Percentiles rank a stretch among this genome's conserved stretches.
phyloP scores from a whole-genome alignment of 2,113 vertebrate genomes.

The Phalacrocorax brasilianus region DNA sequence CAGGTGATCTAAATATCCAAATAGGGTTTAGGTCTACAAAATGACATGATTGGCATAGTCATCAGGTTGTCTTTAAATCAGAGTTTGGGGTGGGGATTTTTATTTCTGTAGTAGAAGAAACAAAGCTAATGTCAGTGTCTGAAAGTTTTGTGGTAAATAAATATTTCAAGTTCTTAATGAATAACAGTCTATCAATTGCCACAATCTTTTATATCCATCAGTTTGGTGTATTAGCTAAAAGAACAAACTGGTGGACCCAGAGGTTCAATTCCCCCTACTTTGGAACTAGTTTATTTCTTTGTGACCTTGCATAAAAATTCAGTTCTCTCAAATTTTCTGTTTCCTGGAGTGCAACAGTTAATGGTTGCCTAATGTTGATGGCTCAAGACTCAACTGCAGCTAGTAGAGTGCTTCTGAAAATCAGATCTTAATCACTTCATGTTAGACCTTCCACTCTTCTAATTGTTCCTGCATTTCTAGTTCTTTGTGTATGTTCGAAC shows the following conservation, averaged over 20 bases:
- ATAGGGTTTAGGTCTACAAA: not conserved
- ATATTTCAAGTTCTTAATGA: not conserved
- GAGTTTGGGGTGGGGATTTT: not conserved
- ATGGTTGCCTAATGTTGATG: not conserved
- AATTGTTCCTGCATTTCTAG: not conserved
- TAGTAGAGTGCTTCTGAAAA: not conserved
- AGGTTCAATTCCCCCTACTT: not conserved
- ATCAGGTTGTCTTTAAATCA: not conserved
- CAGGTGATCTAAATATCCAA: not conserved
- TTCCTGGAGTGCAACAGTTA: not conserved
- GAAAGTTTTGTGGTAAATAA: not conserved
- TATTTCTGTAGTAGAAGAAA: not conserved
- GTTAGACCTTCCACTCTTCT: not conserved
- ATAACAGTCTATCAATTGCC: not conserved
- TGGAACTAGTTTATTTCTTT: not conserved
- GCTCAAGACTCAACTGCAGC: not conserved
- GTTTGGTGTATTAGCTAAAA: not conserved
- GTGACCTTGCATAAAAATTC: not conserved
- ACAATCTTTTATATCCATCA: not conserved
- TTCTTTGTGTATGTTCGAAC: not conserved
- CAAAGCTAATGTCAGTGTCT: not conserved
- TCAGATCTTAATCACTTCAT: not conserved
- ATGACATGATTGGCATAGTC: not conserved
- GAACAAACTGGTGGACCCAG: not conserved
- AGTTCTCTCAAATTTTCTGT: not conserved